Evolutionary conservation across 2,888 invertebrate species (phyloP), one percentile per base, ranked within the genome.

Genomic region (Masnerella sp.): DNA sequence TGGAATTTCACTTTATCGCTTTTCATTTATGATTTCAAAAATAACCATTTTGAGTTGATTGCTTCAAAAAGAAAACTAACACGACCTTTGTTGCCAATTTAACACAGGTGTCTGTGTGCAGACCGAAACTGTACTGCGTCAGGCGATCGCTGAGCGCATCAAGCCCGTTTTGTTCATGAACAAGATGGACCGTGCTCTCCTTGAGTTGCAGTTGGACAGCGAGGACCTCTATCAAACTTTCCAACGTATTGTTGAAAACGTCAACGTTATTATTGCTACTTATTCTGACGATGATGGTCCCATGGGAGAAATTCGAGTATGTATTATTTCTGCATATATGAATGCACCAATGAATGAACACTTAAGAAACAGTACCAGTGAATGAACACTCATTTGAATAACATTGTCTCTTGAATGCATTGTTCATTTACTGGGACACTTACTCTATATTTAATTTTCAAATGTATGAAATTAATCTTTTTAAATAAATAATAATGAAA

Each of bases 131-230:
- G 99, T 99, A 70, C 91, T 99, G 84, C 96, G 99, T 90, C 99
- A 99, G 89, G 99, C 99, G 76, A 99, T 99, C 86, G 97, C 98
- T 76, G 99, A 99, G 90, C 95, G 99, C 87, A 99, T 99, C 85
- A 99, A 98, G 94, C 99, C 99, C 64, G 96, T 99, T 81, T 91
- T 99, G 83, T 99, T 99, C 94, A 99, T 99, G 99, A 99, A 99
- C 95, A 99, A 99, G 90, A 99, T 99, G 99, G 99, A 99, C 91
- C 95, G 99, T 82, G 99, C 99, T 80, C 91, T 99, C 71, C 91
- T 99, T 32, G 99, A 99, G 89, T 90, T 99, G 86, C 99, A 99
- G 88, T 89, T 99, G 83, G 98, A 96, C 74, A 93, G 95, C 77
- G 99, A 99, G 89, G 97, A 98, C 87, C 91, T 99, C 62, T 99